Percentiles rank a stretch among this genome's conserved stretches.
phyloP scores from a whole-genome alignment of 2,797 vertebrate species.

The Pteronotus mesoamericanus region DNA sequence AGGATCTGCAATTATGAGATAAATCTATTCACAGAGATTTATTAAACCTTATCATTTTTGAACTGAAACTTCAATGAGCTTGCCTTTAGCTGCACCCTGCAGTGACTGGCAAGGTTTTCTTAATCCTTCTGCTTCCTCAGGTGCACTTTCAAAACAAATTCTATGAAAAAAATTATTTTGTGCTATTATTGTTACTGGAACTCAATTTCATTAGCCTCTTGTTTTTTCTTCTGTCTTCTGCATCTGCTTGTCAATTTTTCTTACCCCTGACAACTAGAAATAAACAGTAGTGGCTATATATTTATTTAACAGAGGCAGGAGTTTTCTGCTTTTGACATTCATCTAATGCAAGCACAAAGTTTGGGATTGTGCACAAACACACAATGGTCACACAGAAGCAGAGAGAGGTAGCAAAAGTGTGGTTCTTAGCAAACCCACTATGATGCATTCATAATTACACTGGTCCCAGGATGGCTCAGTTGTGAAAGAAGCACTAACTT shows the following conservation, averaged over 20 bases:
- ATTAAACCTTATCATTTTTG: conserved; percentile 76
- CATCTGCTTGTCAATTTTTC: neutral
- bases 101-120: conserved; percentile 61
- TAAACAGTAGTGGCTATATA: neutral
- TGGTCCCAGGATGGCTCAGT: neutral
- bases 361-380: neutral
- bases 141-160: conserved; percentile 46
- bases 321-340: neutral
- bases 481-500: neutral
- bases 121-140: conserved; percentile 60
- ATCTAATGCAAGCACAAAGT: neutral
- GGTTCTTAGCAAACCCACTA: neutral
- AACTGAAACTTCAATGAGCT: conserved; percentile 69
- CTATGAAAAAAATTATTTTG: conserved; percentile 15
- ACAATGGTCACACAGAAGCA: neutral
- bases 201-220: neutral
- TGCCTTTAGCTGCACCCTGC: conserved; percentile 52
- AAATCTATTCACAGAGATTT: conserved; percentile 76
- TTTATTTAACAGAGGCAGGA: neutral
- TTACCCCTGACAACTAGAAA: neutral
- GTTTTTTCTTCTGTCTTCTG: neutral
- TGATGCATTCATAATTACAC: neutral
- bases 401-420: neutral
- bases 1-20: conserved; percentile 80
- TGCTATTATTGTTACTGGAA: neutral